These are phyloP conservation scores for Loriculus beryllinus DNA, from an alignment of 2,797 vertebrate species.

Conservation along the genomic window DNA sequence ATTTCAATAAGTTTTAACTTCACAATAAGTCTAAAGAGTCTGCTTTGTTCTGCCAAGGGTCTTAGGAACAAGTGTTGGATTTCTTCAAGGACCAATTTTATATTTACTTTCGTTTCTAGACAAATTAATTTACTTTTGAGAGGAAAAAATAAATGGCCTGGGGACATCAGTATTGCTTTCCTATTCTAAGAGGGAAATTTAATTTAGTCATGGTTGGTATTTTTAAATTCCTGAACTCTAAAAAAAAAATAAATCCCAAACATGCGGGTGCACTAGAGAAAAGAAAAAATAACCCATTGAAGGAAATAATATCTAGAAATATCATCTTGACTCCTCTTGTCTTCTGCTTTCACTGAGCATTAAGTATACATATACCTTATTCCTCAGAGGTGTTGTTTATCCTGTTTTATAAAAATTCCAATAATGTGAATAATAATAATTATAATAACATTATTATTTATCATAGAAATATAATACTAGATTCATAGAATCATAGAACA, in stretches of 20 bases:
- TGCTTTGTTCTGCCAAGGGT: not conserved
- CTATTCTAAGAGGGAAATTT: not conserved
- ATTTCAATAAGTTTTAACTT: not conserved
- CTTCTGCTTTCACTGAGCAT: not conserved
- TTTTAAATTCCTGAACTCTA: not conserved
- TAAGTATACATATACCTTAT: not conserved
- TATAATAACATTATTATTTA: not conserved
- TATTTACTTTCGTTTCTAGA: not conserved
- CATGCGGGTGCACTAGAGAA: not conserved
- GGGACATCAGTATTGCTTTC: not conserved
- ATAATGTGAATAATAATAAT: not conserved
- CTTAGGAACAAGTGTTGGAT: not conserved
- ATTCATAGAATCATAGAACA: too few species aligned
- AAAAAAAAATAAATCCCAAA: not conserved
- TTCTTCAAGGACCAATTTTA: not conserved
- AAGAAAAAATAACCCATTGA: not conserved
- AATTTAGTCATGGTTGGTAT: not conserved
- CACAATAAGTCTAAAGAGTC: not conserved
- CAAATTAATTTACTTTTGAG: conserved; percentile 13
- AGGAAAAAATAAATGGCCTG: not conserved
- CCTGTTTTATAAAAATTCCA: not conserved
- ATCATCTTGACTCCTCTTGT: not conserved
- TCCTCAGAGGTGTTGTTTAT: not conserved
- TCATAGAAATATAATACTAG: not conserved
- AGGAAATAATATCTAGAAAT: not conserved